A percentile compares a stretch with the other conserved stretches of the same genome.
Evolutionary conservation across 2,797 vertebrate species (phyloP).

Genomic region (Cuculus canorus): DNA sequence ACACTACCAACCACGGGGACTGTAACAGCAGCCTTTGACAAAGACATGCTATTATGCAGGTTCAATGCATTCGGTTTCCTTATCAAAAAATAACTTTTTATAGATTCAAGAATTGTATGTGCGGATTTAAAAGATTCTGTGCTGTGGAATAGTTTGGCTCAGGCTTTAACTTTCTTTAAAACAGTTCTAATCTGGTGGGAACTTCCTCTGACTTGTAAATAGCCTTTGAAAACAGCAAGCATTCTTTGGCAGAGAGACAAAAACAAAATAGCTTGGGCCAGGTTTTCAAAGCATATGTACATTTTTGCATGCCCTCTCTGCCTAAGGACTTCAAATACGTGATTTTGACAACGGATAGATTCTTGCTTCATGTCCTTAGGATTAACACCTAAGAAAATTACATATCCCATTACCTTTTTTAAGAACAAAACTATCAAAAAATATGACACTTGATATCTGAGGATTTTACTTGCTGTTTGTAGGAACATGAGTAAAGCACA

Average conservation of each 20-base stretch:
- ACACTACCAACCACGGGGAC: conserved; percentile 77
- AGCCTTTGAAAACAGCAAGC: conserved; percentile 50
- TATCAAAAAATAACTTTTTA: conserved; percentile 40
- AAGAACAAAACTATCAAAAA: neutral
- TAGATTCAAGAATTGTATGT: neutral
- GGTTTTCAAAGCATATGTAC: neutral
- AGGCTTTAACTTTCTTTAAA: conserved; percentile 54
- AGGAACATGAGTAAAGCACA: neutral
- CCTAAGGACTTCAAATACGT: neutral
- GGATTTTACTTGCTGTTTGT: neutral
- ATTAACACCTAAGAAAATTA: neutral
- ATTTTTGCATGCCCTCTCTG: neutral
- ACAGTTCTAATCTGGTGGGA: conserved; percentile 50
- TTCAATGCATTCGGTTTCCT: conserved; percentile 45
- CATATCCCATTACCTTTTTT: neutral
- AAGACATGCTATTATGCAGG: conserved; percentile 63
- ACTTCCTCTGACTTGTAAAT: conserved; percentile 72
- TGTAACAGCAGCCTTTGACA: conserved; percentile 67
- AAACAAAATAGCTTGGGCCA: conserved; percentile 3
- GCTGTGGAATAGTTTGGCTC: conserved; percentile 6
- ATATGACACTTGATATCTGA: neutral
- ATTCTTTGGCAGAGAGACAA: conserved; percentile 40
- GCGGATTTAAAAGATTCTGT: conserved; percentile 22
- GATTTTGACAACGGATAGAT: neutral
- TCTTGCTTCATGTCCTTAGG: neutral